Evolutionary conservation across 2,888 invertebrate species (phyloP).

Genomic region (Unio pictorum): DNA sequence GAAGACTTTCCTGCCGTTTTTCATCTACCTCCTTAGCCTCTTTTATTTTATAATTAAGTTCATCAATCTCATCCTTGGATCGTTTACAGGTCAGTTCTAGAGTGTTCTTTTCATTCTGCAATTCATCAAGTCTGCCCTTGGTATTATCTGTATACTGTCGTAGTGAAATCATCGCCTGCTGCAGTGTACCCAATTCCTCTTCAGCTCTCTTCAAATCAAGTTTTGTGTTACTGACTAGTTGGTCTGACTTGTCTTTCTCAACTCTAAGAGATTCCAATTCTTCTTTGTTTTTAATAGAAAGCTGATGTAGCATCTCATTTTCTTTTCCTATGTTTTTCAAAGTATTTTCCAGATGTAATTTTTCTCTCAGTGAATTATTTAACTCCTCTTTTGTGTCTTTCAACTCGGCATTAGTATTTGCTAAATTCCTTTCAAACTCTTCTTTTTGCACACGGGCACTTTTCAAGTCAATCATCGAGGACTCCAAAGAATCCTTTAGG

Average conservation of each 20-base stretch:
- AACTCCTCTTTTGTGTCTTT: constrained; percentile 1
- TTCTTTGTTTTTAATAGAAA: background rate
- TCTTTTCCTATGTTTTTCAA: too few relatives aligned
- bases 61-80: constrained; percentile 15
- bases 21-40: constrained; percentile 5
- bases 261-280: constrained; percentile 8
- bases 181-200: too few relatives aligned
- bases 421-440: constrained; percentile 1
- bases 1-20: constrained; percentile 8
- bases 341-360: too few relatives aligned
- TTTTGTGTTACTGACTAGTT: too few relatives aligned
- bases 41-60: constrained; percentile 1
- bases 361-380: too few relatives aligned
- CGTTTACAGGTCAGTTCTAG: constrained; percentile 13
- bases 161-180: too few relatives aligned
- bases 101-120: constrained; percentile 14
- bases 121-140: background rate
- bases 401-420: constrained; percentile 15
- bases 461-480: too few relatives aligned
- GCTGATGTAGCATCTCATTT: too few relatives aligned
- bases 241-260: constrained; percentile 9
- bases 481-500: too few relatives aligned
- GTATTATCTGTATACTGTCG: too few relatives aligned
- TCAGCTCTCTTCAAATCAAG: too few relatives aligned
- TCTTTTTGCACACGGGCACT: too few relatives aligned